Conservation (phyloP, 2,113 vertebrate genomes). For the Dasyurus viverrinus region DNA sequence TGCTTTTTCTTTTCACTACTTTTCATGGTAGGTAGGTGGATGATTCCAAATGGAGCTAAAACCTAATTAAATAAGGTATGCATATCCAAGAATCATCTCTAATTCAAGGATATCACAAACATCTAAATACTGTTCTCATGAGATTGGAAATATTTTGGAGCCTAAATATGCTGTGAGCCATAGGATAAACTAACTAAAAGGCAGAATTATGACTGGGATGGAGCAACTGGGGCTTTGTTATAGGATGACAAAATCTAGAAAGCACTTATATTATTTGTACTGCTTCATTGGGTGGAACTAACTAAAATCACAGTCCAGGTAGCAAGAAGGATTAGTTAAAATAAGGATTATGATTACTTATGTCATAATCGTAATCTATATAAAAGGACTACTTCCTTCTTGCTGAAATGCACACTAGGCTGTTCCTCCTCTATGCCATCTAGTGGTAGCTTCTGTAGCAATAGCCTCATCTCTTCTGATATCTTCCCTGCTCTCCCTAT, state of each 20-base stretch:
- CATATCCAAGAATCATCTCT: not conserved
- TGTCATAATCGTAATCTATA: not conserved
- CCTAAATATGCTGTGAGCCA: not conserved
- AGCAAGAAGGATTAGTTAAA: not conserved
- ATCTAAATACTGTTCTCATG: not conserved
- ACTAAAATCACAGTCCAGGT: not conserved
- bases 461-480: not conserved
- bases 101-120: not conserved
- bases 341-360: not conserved
- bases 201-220: not conserved
- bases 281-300: not conserved
- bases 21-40: not conserved
- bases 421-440: not conserved
- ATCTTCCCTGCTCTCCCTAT: not conserved
- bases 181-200: not conserved
- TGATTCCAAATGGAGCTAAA: not conserved
- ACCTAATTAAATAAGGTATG: not conserved
- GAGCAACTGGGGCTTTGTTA: not conserved
- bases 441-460: not conserved
- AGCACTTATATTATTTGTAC: not conserved
- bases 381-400: not conserved
- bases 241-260: not conserved
- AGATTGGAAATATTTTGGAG: not conserved
- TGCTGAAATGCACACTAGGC: not conserved
- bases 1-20: not conserved